A percentile compares a stretch with the other conserved stretches of the same genome.
Conservation (phyloP, 2,797 vertebrate species). For the Anomalospiza imberbis region DNA sequence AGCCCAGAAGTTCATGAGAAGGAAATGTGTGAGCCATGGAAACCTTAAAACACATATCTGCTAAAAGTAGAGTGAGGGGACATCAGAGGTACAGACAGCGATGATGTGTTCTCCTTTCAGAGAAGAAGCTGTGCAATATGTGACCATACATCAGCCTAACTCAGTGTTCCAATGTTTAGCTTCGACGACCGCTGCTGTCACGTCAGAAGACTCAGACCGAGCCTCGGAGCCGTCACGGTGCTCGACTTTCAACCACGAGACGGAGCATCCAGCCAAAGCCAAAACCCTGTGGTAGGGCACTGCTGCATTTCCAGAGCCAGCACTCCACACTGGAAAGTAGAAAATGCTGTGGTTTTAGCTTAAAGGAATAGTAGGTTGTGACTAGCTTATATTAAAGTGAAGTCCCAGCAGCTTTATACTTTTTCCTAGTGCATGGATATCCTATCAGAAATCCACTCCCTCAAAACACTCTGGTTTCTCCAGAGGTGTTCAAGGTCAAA, state of each 20-base stretch:
- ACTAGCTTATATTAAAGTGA: neutral
- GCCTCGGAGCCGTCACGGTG: constrained; percentile 83
- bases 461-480: neutral
- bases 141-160: neutral
- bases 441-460: neutral
- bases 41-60: neutral
- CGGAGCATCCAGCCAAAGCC: constrained; percentile 94
- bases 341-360: neutral
- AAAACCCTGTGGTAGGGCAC: constrained; percentile 84
- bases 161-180: constrained; percentile 71
- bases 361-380: neutral
- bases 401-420: neutral
- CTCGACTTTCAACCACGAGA: constrained; percentile 92
- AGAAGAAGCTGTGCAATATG: neutral
- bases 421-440: neutral
- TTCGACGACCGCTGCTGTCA: constrained; percentile 92
- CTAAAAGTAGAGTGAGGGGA: neutral
- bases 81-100: neutral
- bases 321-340: neutral
- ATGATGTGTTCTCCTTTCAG: neutral
- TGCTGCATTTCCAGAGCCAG: neutral
- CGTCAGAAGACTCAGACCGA: constrained; percentile 90
- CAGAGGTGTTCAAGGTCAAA: neutral
- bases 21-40: neutral
- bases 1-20: neutral